Conservation (phyloP, 2,888 invertebrate genomes). For the Sesamia inferens region DNA sequence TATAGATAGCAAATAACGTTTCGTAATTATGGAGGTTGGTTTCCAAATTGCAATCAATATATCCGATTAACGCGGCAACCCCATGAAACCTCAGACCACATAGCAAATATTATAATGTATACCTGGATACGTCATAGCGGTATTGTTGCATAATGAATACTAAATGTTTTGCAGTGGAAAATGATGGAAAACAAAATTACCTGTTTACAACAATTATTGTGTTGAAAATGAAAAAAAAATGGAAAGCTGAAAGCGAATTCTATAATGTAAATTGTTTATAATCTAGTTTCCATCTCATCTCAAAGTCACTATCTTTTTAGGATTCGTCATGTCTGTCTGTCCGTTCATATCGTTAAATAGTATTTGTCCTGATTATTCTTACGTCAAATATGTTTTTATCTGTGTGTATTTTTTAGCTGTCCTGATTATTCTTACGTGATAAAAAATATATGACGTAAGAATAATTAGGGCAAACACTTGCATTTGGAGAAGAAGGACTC, state of each 20-base stretch:
- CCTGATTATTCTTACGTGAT: too few species aligned
- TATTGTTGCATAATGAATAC: constrained; percentile 1
- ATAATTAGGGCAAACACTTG: background rate
- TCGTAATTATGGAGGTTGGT: constrained; percentile 56
- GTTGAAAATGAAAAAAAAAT: too few species aligned
- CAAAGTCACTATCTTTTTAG: too few species aligned
- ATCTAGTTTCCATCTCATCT: background rate
- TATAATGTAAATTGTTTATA: background rate
- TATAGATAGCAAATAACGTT: constrained; percentile 56
- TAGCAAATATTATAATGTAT: constrained; percentile 32
- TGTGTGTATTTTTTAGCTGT: too few species aligned
- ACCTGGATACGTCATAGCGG: constrained; percentile 26
- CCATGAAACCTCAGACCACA: constrained; percentile 58
- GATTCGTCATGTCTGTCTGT: too few species aligned
- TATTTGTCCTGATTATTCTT: too few species aligned
- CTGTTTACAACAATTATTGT: background rate
- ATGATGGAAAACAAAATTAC: too few species aligned
- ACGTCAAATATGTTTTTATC: too few species aligned
- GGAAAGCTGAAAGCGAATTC: background rate
- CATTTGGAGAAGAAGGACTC: background rate
- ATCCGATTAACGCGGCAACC: constrained; percentile 53
- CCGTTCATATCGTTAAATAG: too few species aligned
- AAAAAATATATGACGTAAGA: background rate
- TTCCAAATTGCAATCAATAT: constrained; percentile 62
- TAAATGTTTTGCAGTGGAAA: background rate